These are phyloP conservation scores for Tachysurus vachellii DNA, from an alignment of 2,113 vertebrate species.

Conservation along the genomic window DNA sequence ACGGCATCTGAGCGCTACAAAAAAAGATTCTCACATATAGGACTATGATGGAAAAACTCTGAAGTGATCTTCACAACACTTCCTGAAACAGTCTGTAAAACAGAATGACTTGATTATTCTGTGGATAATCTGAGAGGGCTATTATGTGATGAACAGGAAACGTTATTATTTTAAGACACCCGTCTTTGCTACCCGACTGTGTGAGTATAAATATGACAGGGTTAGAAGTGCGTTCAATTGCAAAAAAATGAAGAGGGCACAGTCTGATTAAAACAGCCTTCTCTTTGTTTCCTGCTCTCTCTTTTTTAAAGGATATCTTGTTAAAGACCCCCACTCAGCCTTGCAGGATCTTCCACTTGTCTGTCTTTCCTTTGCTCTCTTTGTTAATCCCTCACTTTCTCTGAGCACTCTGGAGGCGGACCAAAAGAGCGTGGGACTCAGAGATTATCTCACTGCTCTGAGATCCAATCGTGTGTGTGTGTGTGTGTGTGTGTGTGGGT, in stretches of 20 bases:
- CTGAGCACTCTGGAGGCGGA: constrained; percentile 22
- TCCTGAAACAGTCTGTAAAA: no score
- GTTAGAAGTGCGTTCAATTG: constrained; percentile 17
- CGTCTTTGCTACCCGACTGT: background rate
- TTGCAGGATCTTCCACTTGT: background rate
- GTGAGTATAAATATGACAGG: background rate
- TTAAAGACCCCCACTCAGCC: constrained; percentile 15
- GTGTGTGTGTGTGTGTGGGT: constrained; percentile 26
- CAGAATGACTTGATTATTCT: background rate
- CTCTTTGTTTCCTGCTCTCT: constrained; percentile 3
- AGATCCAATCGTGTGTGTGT: constrained; percentile 40
- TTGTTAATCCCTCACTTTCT: constrained; percentile 25
- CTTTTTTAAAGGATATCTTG: constrained; percentile 9
- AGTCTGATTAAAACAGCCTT: constrained; percentile 34
- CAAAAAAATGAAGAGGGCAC: background rate
- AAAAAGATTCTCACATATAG: background rate
- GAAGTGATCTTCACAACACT: background rate
- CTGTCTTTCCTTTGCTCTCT: constrained; percentile 5
- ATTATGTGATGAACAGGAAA: background rate
- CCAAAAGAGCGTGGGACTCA: constrained; percentile 48
- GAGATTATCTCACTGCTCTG: constrained; percentile 39
- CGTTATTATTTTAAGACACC: background rate
- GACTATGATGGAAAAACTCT: background rate
- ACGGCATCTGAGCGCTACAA: background rate
- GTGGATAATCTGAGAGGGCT: background rate